Conservation (phyloP, 1,140 invertebrate genomes). For the Drosophila orena region DNA sequence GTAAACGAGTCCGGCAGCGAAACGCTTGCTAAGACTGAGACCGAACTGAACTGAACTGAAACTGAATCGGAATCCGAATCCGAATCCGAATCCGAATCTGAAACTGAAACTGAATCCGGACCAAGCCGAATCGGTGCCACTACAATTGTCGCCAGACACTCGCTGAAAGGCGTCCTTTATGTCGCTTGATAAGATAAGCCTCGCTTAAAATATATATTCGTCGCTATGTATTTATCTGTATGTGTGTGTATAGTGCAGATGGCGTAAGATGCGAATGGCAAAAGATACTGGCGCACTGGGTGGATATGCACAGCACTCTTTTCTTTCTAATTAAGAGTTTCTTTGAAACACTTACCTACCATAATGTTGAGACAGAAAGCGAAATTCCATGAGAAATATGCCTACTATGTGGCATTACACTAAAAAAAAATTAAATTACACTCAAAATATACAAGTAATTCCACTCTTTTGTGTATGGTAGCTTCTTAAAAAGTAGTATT, state of each 20-base stretch:
- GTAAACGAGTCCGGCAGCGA: slow-evolving; percentile 28
- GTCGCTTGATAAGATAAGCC: slow-evolving; percentile 79
- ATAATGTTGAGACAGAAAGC: too few species aligned
- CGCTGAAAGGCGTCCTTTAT: slow-evolving; percentile 82
- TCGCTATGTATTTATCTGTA: slow-evolving; percentile 42
- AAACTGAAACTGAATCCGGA: slow-evolving; percentile 29
- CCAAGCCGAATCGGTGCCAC: slow-evolving; percentile 37
- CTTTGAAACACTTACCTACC: too few species aligned
- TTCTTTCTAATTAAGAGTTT: too few species aligned
- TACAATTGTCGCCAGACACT: slow-evolving; percentile 63
- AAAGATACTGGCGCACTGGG: background rate
- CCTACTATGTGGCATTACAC: too few species aligned
- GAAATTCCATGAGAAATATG: too few species aligned
- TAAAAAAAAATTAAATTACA: background rate
- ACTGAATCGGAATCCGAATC: slow-evolving; percentile 22
- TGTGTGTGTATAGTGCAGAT: slow-evolving; percentile 14
- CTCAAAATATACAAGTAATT: background rate
- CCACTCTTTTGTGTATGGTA: too few species aligned
- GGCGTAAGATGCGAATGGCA: slow-evolving; percentile 4
- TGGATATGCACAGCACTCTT: background rate
- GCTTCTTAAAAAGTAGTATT: background rate
- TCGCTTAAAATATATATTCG: slow-evolving; percentile 78
- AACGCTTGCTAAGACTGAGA: slow-evolving; percentile 20
- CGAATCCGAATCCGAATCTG: slow-evolving; percentile 19
- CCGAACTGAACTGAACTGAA: slow-evolving; percentile 12